These are phyloP conservation scores for Leptinotarsa rubiginosa DNA, from an alignment of 2,888 invertebrate genomes.

Conservation along the genomic window DNA sequence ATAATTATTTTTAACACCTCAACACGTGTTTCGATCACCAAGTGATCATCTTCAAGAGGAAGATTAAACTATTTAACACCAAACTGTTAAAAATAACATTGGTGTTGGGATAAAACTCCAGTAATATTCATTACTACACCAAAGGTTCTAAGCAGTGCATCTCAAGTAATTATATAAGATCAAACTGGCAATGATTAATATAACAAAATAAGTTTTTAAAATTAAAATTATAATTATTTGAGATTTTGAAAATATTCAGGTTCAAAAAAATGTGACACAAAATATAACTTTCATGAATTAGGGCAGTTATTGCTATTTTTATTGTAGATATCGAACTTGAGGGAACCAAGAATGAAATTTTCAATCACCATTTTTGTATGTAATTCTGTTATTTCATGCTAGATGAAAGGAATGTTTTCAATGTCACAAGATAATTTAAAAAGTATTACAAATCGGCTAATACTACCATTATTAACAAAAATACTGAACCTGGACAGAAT, in stretches of 20 bases:
- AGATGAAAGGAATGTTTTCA: not conserved
- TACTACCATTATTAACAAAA: not conserved
- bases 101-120: too few species aligned
- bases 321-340: not conserved
- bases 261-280: not conserved
- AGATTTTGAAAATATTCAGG: not conserved
- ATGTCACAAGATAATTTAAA: not conserved
- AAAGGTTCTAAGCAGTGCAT: too few species aligned
- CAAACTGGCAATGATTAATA: too few species aligned
- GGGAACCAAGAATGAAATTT: not conserved
- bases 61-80: too few species aligned
- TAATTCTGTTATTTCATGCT: not conserved
- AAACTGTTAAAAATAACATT: too few species aligned
- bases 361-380: not conserved
- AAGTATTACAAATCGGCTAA: not conserved
- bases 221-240: not conserved
- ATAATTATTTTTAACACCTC: too few species aligned
- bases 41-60: too few species aligned
- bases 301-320: not conserved
- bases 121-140: too few species aligned
- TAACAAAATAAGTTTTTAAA: too few species aligned
- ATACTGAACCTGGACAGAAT: slow-evolving; percentile 6
- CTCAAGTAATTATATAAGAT: too few species aligned
- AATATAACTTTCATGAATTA: not conserved
- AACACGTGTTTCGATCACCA: too few species aligned